Conservation (phyloP, 2,113 vertebrate genomes). For the Anarrhichthys ocellatus region DNA sequence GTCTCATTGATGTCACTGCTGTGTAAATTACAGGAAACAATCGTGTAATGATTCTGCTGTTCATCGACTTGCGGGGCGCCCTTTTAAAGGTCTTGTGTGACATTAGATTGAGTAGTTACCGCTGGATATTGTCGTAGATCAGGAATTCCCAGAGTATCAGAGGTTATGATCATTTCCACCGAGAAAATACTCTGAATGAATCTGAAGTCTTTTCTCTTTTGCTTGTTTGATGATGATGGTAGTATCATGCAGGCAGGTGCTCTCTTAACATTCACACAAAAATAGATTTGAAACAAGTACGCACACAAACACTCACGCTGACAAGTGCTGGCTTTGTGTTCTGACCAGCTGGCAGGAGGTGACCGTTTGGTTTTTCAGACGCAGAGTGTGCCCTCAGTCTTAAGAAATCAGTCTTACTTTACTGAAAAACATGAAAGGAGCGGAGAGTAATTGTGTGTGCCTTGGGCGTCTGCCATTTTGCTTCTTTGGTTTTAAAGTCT, state of each 20-base stretch:
- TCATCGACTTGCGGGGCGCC: background rate
- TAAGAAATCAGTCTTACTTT: slow-evolving; percentile 34
- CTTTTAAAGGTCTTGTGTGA: background rate
- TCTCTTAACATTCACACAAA: slow-evolving; percentile 9
- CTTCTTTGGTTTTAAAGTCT: slow-evolving; percentile 48
- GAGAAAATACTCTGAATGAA: slow-evolving; percentile 3
- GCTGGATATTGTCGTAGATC: slow-evolving; percentile 1
- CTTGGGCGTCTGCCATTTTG: slow-evolving; percentile 59
- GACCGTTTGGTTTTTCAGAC: slow-evolving; percentile 16
- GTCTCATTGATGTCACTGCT: slow-evolving; percentile 27
- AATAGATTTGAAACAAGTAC: slow-evolving; percentile 7
- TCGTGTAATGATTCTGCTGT: slow-evolving; percentile 26
- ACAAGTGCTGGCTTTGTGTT: slow-evolving; percentile 51
- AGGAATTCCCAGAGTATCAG: background rate
- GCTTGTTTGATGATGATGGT: background rate
- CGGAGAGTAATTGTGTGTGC: slow-evolving; percentile 49
- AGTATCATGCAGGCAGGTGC: background rate
- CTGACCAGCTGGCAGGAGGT: slow-evolving; percentile 24
- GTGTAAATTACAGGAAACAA: slow-evolving; percentile 40
- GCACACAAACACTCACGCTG: slow-evolving; percentile 22
- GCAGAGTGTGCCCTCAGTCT: slow-evolving; percentile 31
- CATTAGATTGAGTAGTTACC: slow-evolving; percentile 21
- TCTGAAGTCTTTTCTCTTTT: background rate
- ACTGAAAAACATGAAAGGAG: slow-evolving; percentile 41
- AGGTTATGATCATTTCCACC: background rate